Conservation (phyloP, 2,797 vertebrate species). For the Falco biarmicus region DNA sequence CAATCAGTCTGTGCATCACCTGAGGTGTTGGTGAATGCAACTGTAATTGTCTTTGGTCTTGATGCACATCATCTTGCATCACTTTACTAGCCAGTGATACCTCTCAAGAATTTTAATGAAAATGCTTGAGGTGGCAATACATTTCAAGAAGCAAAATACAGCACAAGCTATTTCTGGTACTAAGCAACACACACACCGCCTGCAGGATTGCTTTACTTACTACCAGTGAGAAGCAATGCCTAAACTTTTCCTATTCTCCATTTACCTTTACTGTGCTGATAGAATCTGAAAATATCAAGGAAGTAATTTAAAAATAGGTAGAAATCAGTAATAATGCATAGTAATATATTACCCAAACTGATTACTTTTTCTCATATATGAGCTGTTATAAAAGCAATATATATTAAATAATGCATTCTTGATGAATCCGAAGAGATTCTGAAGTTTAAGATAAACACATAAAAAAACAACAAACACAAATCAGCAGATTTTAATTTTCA, state of each 20-base stretch:
- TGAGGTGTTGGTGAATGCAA: neutral
- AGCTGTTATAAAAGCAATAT: neutral
- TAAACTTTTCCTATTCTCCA: neutral
- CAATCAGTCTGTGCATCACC: neutral
- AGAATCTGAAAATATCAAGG: neutral
- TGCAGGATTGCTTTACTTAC: neutral
- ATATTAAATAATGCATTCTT: neutral
- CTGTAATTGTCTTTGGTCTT: neutral
- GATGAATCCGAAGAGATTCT: neutral
- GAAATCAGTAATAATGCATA: neutral
- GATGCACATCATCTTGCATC: neutral
- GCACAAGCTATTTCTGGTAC: neutral
- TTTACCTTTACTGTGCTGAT: neutral
- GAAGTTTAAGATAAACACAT: neutral
- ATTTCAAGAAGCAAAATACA: neutral
- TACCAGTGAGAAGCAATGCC: neutral
- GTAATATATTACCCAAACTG: neutral
- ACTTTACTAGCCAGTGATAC: neutral
- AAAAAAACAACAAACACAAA: neutral
- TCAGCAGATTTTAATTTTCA: neutral
- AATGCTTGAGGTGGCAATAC: neutral
- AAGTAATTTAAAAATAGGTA: neutral
- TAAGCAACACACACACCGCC: neutral
- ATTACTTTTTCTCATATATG: neutral
- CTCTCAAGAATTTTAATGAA: neutral